A percentile compares a stretch with the other conserved stretches of the same genome.
These are phyloP conservation scores for Vulpes ferrilata DNA, from an alignment of 2,113 vertebrate species.

Conservation along the genomic window DNA sequence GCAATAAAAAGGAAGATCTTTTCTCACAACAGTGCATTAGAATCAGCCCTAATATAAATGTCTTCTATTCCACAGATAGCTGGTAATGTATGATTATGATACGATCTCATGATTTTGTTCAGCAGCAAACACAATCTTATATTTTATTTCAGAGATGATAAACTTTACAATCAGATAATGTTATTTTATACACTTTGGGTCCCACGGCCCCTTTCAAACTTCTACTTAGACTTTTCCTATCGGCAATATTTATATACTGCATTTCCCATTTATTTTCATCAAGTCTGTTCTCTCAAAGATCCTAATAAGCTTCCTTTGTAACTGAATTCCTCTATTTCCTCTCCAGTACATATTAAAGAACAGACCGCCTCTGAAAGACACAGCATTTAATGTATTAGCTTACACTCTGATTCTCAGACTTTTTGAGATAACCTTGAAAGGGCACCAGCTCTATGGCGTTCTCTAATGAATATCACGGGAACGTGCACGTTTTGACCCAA, in stretches of 20 bases:
- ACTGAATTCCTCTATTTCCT: constrained; percentile 56
- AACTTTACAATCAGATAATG: constrained; percentile 43
- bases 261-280: constrained; percentile 56
- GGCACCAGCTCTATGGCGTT: not conserved
- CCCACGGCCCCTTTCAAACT: not conserved
- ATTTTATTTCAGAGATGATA: constrained; percentile 59
- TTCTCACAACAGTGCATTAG: not conserved
- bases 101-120: not conserved
- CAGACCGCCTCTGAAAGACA: not conserved
- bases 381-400: constrained; percentile 16
- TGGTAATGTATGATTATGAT: not conserved
- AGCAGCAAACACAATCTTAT: not conserved
- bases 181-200: constrained; percentile 13
- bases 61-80: not conserved
- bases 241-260: not conserved
- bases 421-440: constrained; percentile 73
- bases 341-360: not conserved
- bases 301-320: constrained; percentile 41
- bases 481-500: not conserved
- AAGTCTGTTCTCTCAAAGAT: not conserved
- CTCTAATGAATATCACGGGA: constrained; percentile 17
- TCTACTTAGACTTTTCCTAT: not conserved
- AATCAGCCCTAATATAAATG: not conserved
- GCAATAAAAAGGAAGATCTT: not conserved
- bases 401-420: constrained; percentile 39